Evolutionary conservation across 2,888 invertebrate genomes (phyloP), one percentile per base, ranked within the genome.

Genomic region (Cataglyphis altisquamis): DNA sequence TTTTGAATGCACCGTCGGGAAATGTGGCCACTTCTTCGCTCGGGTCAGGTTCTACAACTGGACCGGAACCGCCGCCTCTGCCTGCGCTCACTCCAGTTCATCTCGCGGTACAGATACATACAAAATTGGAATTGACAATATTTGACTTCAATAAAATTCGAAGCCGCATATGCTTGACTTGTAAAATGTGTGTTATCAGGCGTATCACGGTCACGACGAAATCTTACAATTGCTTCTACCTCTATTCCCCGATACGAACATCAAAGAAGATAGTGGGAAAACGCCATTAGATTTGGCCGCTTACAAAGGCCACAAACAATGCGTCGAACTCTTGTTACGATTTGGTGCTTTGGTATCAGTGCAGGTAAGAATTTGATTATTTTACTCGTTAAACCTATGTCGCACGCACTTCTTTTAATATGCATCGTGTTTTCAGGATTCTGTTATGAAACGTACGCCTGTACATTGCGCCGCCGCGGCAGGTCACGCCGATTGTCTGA

Each of bases 211-310:
- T 39, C 96, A 96, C 88, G 94, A 94, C 63, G 95, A 96, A 80
- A 96, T 96, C 21, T 92, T 97, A 63, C 95, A 95, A 72, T 94
- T 95, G 67, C 93, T 96, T 62, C 91, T 96, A 82, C 95, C 95
- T 25, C 95, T 95, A 89, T 96, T 96, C 85, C 95, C 95, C 85
- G 96, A 96, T 90, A 95, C 95, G 1, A 96, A 96, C 90, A 95
- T 96, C 55, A 95, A 95, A 87, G 96, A 96, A 87, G 95, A 95
- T 86, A 94, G 94, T 48, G 96, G 96, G 1, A 95, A 96, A 86
- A 96, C 96, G 1, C 96, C 97, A 29, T 92, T 97, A 66, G 96
- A 96, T 89, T 90, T 96, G 64, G 96, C 96, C 0, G 95, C 96
- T 45, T 95, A 95, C 57, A 95, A 95, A 85, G 96, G 96, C 6